phyloP scores from a whole-genome alignment of 2,888 invertebrate species.

The Ectemnius cavifrons region DNA sequence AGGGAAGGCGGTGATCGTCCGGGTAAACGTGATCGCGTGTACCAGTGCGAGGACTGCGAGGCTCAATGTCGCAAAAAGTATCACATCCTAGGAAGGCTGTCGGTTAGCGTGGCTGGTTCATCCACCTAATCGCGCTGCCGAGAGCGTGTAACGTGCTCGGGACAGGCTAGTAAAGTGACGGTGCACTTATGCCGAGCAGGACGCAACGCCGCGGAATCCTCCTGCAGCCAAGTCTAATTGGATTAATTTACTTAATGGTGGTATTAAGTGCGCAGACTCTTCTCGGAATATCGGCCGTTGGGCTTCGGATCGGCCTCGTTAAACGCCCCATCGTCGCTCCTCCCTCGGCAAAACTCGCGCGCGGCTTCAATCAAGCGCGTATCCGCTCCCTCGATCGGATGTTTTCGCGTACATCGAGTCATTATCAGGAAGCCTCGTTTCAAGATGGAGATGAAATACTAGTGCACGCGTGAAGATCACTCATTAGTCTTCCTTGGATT shows the following conservation, averaged over 20 bases:
- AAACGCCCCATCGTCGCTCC: constrained; percentile 8
- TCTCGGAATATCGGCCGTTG: constrained; percentile 50
- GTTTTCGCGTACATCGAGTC: constrained; percentile 2
- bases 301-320: constrained; percentile 17
- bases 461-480: too few relatives aligned
- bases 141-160: constrained; percentile 15
- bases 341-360: constrained; percentile 12
- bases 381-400: constrained; percentile 1
- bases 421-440: neutral
- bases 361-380: constrained; percentile 1
- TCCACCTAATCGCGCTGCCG: constrained; percentile 18
- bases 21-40: constrained; percentile 18
- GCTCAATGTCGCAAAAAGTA: constrained; percentile 7
- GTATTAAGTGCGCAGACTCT: constrained; percentile 53
- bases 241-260: constrained; percentile 65
- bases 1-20: constrained; percentile 4
- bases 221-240: constrained; percentile 55
- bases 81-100: constrained; percentile 12
- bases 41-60: constrained; percentile 3
- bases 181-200: constrained; percentile 16
- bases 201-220: constrained; percentile 17
- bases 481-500: too few relatives aligned
- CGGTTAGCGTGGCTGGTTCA: constrained; percentile 5
- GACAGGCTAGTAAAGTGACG: constrained; percentile 15
- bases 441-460: too few relatives aligned